These are phyloP conservation scores for Anarhynchus alexandrinus DNA, from an alignment of 2,113 vertebrate species.

Conservation along the genomic window DNA sequence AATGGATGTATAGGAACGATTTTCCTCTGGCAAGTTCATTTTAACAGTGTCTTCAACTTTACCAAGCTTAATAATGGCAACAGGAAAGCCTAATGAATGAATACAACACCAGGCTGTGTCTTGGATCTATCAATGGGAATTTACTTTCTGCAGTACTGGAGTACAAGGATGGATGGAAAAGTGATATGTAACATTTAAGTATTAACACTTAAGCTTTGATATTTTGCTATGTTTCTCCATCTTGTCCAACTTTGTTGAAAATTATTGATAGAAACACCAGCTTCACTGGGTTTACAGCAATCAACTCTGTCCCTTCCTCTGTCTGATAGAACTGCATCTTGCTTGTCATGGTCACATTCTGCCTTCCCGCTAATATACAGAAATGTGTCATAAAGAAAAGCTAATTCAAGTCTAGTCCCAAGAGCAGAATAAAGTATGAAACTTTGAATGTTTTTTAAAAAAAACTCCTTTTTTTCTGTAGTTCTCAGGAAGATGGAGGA, in stretches of 20 bases:
- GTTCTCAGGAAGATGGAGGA: neutral
- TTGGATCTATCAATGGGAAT: neutral
- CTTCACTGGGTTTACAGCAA: neutral
- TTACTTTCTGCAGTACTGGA: neutral
- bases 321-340: neutral
- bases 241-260: neutral
- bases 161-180: neutral
- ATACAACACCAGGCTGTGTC: neutral
- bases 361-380: neutral
- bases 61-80: neutral
- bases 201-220: neutral
- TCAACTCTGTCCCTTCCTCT: no score
- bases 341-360: neutral
- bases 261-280: neutral
- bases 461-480: neutral
- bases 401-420: neutral
- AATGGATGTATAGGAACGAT: neutral
- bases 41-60: neutral
- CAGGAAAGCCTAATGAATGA: neutral
- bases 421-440: neutral
- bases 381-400: neutral
- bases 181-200: neutral
- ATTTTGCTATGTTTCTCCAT: neutral
- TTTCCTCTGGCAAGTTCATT: slow-evolving; percentile 5
- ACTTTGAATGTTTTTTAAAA: neutral